phyloP scores from a whole-genome alignment of 2,113 vertebrate genomes.

The cat (Felis catus) region F.catus_Fca126_mat1.0 CM031421.1:38864501-38865000 shows the following conservation, averaged over 20 bases:
- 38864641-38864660: neutral
- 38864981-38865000: too few relatives aligned
- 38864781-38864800: fast-evolving
- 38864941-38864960: too few relatives aligned
- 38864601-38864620: neutral
- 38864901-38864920: neutral
- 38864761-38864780: neutral
- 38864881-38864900: constrained; percentile 15
- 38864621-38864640: neutral
- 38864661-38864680: neutral
- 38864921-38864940: too few relatives aligned
- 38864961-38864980: too few relatives aligned
- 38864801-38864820: neutral
- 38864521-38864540: too few relatives aligned
- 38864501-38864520: too few relatives aligned
- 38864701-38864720: fast-evolving
- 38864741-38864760: neutral
- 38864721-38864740: neutral
- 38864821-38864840: neutral
- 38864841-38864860: neutral
- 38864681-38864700: neutral
- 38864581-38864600: neutral
- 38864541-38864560: neutral
- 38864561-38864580: neutral
- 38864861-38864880: neutral